phyloP scores from a whole-genome alignment of 2,113 vertebrate genomes.

The Vireo altiloquus region DNA sequence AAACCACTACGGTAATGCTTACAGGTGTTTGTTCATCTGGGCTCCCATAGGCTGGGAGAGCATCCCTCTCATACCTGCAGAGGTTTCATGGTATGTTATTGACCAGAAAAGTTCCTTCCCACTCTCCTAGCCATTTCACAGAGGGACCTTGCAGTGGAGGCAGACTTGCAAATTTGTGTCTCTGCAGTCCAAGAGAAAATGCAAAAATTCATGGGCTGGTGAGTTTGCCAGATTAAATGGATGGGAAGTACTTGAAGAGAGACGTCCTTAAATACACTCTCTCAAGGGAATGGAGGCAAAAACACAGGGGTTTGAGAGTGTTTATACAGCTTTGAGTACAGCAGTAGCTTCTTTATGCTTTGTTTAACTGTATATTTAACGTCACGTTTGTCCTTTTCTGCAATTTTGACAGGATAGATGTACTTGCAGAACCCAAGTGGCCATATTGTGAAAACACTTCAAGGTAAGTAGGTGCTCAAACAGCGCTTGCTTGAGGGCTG shows the following conservation, averaged over 20 bases:
- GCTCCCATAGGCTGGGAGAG: background rate
- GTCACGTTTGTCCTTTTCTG: background rate
- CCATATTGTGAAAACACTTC: background rate
- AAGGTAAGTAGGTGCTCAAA: background rate
- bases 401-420: background rate
- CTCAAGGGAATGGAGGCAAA: background rate
- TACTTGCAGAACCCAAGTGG: constrained; percentile 37
- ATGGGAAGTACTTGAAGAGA: background rate
- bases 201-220: background rate
- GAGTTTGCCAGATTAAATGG: background rate
- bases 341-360: background rate
- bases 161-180: background rate
- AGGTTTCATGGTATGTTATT: background rate
- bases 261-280: background rate
- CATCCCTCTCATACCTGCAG: background rate
- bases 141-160: background rate
- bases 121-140: background rate
- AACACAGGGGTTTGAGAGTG: background rate
- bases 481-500: background rate
- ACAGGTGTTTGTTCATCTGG: background rate
- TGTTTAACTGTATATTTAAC: background rate
- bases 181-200: background rate
- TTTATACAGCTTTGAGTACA: background rate
- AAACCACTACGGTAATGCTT: background rate
- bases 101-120: background rate